Percentiles rank a stretch among this genome's conserved stretches.
Evolutionary conservation across 2,888 invertebrate species (phyloP).

Genomic region (Nephrotoma appendiculata): DNA sequence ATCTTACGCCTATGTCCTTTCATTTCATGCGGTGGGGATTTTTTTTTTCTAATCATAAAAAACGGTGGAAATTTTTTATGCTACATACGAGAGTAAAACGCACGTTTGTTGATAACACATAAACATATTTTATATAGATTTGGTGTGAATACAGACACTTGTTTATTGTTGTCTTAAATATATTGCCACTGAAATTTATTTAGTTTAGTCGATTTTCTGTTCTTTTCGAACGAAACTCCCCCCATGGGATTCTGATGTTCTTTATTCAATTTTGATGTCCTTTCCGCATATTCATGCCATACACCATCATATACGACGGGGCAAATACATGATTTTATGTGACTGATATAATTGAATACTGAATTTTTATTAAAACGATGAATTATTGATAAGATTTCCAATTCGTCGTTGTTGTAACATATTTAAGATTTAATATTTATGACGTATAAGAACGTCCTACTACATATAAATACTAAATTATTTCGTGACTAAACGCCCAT

Average conservation of each 20-base stretch:
- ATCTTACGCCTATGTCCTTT: neutral
- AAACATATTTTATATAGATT: neutral
- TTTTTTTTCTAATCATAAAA: neutral
- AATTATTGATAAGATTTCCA: neutral
- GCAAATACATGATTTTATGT: neutral
- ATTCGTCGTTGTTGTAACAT: neutral
- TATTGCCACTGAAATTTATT: neutral
- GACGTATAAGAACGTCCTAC: neutral
- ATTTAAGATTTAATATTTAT: neutral
- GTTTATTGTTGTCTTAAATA: neutral
- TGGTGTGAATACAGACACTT: neutral
- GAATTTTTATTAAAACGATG: neutral
- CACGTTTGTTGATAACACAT: neutral
- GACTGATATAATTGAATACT: neutral
- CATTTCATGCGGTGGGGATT: neutral
- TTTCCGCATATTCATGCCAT: neutral
- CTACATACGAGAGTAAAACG: neutral
- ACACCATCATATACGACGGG: neutral
- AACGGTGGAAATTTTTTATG: neutral
- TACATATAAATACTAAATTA: neutral
- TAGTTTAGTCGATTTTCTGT: neutral
- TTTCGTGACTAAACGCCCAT: neutral
- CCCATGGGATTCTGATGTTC: neutral
- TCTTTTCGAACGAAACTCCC: neutral
- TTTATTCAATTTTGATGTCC: neutral